These are phyloP conservation scores for Peromyscus californicus DNA, from an alignment of 2,113 vertebrate species.

Conservation along the genomic window DNA sequence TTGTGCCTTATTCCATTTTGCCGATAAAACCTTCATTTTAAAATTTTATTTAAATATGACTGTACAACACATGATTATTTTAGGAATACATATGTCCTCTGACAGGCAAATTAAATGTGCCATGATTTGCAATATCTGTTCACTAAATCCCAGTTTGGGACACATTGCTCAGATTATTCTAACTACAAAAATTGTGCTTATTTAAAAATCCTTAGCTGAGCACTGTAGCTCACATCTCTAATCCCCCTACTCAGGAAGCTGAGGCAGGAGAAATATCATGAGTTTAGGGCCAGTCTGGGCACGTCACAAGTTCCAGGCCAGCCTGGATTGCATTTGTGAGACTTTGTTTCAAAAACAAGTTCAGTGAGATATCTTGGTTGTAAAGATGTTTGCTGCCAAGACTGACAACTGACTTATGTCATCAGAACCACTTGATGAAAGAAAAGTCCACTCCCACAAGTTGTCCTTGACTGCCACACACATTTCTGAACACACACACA, in stretches of 20 bases:
- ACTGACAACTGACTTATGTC: not conserved
- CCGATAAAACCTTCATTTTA: not conserved
- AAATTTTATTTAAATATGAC: not conserved
- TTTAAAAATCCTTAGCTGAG: not conserved
- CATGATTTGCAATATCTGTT: not conserved
- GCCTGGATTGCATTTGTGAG: not conserved
- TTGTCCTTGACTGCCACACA: not conserved
- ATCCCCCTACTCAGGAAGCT: not conserved
- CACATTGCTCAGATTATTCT: not conserved
- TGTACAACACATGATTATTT: not conserved
- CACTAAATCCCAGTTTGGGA: conserved; percentile 9
- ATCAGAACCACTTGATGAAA: not conserved
- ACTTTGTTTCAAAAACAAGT: not conserved
- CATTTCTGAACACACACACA: not conserved
- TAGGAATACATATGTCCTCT: not conserved
- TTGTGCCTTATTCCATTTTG: not conserved
- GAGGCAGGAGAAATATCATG: not conserved
- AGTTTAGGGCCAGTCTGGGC: not conserved
- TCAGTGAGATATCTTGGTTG: no score
- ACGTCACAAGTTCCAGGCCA: not conserved
- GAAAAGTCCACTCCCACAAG: not conserved
- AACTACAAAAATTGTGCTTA: not conserved
- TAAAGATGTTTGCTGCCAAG: not conserved
- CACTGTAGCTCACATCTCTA: not conserved
- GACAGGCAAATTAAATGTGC: not conserved